Evolutionary conservation across 1,140 invertebrate genomes (phyloP).

Genomic region (Calycopis cecrops): DNA sequence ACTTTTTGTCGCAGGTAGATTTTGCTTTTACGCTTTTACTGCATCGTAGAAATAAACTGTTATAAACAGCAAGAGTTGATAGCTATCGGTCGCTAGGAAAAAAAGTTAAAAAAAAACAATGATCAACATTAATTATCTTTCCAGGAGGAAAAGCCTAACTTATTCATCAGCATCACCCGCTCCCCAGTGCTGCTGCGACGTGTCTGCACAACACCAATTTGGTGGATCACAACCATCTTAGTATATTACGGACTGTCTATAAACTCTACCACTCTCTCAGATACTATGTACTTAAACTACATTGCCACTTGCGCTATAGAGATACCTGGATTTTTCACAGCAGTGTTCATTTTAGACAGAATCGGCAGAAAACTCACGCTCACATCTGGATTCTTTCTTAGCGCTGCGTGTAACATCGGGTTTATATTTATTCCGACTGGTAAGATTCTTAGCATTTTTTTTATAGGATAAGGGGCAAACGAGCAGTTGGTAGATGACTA

Average conservation of each 20-base stretch:
- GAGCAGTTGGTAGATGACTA: too few species aligned
- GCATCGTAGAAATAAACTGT: too few species aligned
- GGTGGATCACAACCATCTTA: slow-evolving; percentile 3
- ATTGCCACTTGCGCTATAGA: slow-evolving; percentile 69
- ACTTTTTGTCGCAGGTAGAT: too few species aligned
- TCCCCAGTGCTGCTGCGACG: not conserved
- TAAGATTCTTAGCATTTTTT: slow-evolving; percentile 24
- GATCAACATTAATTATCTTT: not conserved
- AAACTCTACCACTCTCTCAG: not conserved
- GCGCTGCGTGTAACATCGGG: slow-evolving; percentile 12
- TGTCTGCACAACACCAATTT: not conserved
- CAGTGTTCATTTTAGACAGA: slow-evolving; percentile 76
- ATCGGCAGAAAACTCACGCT: slow-evolving; percentile 78
- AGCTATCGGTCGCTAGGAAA: too few species aligned
- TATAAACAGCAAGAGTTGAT: too few species aligned
- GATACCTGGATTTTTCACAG: slow-evolving; percentile 81
- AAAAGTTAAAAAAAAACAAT: too few species aligned
- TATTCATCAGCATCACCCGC: not conserved
- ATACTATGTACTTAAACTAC: slow-evolving; percentile 11
- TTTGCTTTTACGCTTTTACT: too few species aligned
- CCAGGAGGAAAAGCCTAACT: not conserved
- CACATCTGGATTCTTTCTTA: slow-evolving; percentile 11
- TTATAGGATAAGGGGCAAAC: too few species aligned
- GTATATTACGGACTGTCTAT: not conserved
- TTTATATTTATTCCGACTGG: slow-evolving; percentile 31